Conservation (phyloP, 2,113 vertebrate genomes). For the Micronycteris hirsuta region DNA sequence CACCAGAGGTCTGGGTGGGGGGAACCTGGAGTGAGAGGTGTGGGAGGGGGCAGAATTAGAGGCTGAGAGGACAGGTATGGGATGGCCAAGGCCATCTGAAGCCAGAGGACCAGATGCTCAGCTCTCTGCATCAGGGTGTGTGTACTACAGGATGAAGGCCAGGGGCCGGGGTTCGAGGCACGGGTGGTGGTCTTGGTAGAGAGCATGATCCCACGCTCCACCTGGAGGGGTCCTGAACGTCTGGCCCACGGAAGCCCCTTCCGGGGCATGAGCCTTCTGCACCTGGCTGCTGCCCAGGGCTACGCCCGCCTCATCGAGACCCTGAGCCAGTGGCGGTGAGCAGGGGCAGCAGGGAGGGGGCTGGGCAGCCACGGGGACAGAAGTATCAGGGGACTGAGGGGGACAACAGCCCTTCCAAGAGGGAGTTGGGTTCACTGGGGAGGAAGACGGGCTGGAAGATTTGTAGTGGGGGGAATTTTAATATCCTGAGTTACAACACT, state of each 20-base stretch:
- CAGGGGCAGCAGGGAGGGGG: not conserved
- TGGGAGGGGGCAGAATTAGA: not conserved
- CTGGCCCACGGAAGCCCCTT: slow-evolving; percentile 86
- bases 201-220: slow-evolving; percentile 85
- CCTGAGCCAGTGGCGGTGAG: slow-evolving; percentile 88
- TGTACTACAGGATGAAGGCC: slow-evolving; percentile 76
- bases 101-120: not conserved
- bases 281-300: slow-evolving; percentile 92
- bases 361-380: not conserved
- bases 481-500: not conserved
- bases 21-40: not conserved
- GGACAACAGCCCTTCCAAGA: not conserved
- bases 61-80: not conserved
- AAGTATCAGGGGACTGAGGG: not conserved
- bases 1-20: not conserved
- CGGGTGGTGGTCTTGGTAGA: slow-evolving; percentile 89
- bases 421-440: not conserved
- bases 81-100: not conserved
- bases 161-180: slow-evolving; percentile 83
- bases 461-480: not conserved
- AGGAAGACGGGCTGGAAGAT: not conserved
- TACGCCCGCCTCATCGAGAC: slow-evolving; percentile 90
- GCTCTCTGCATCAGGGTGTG: slow-evolving; percentile 4
- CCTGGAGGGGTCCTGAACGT: slow-evolving; percentile 78
- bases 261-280: slow-evolving; percentile 92